These are phyloP conservation scores for Morpho achilles DNA, from an alignment of 2,888 invertebrate species.

Conservation along the genomic window DNA sequence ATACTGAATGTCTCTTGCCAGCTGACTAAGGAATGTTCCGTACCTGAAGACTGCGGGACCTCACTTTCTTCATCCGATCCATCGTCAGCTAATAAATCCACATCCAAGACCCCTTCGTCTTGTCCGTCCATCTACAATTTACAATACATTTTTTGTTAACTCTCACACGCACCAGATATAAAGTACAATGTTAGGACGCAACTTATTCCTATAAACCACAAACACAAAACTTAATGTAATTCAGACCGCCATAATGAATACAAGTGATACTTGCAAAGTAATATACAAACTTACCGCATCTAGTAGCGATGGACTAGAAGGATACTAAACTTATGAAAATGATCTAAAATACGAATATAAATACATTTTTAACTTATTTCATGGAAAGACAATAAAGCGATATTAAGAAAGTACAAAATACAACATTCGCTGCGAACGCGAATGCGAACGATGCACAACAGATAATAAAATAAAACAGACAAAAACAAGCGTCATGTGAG, in stretches of 20 bases:
- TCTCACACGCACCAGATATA: no score
- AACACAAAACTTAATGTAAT: slow-evolving; percentile 39
- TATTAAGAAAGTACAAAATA: slow-evolving; percentile 49
- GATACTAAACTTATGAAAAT: slow-evolving; percentile 50
- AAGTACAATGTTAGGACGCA: background rate
- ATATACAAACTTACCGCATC: slow-evolving; percentile 69
- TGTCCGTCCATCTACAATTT: slow-evolving; percentile 71
- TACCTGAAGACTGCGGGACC: slow-evolving; percentile 78
- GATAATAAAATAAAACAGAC: slow-evolving; percentile 13
- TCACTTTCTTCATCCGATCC: slow-evolving; percentile 87
- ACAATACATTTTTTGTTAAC: slow-evolving; percentile 20
- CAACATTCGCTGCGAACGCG: slow-evolving; percentile 53
- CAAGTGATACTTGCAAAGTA: slow-evolving; percentile 54
- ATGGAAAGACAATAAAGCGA: slow-evolving; percentile 41
- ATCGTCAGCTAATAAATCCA: slow-evolving; percentile 86
- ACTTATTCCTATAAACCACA: slow-evolving; percentile 12
- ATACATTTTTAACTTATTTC: slow-evolving; percentile 48
- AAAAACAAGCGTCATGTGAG: slow-evolving; percentile 1
- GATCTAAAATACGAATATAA: slow-evolving; percentile 44
- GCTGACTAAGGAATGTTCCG: background rate
- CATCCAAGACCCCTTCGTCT: slow-evolving; percentile 79
- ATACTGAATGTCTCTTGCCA: no score
- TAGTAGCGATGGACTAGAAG: slow-evolving; percentile 62
- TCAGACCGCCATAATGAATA: slow-evolving; percentile 77
- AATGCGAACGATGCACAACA: slow-evolving; percentile 41